phyloP scores from a whole-genome alignment of 1,140 invertebrate genomes.

The Pygmarrhopalites habei region DNA sequence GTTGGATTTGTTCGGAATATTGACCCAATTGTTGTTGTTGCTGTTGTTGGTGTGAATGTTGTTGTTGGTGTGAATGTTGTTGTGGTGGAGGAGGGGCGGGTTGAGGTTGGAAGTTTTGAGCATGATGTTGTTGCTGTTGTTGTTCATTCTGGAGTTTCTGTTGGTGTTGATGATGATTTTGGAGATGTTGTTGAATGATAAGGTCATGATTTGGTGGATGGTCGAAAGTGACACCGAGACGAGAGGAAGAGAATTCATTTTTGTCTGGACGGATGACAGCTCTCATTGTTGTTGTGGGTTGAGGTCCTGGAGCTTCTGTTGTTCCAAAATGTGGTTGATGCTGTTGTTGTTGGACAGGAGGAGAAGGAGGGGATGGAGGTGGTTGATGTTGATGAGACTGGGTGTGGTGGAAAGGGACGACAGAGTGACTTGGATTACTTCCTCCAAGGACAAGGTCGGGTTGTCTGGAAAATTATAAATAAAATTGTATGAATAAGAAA shows the following conservation, averaged over 20 bases:
- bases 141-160: conserved; percentile 1
- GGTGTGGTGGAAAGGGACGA: not conserved
- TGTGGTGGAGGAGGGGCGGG: not conserved
- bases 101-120: conserved; percentile 7
- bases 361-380: no score
- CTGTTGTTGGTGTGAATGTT: conserved; percentile 10
- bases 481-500: not conserved
- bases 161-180: conserved; percentile 13
- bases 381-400: conserved; percentile 20
- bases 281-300: conserved; percentile 61
- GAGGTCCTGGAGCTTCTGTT: conserved; percentile 3
- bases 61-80: conserved; percentile 22
- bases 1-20: conserved; percentile 9
- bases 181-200: conserved; percentile 10
- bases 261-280: conserved; percentile 76
- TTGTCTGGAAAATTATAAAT: conserved; percentile 1
- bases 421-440: not conserved
- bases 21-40: conserved; percentile 20
- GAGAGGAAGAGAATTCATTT: conserved; percentile 50
- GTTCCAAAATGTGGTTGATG: not conserved
- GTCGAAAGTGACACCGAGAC: conserved; percentile 33
- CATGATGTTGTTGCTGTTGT: conserved; percentile 25
- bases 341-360: conserved; percentile 13
- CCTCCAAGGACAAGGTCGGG: conserved; percentile 10
- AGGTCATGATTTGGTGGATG: conserved; percentile 14